Evolutionary conservation across 2,113 vertebrate genomes (phyloP), one percentile per base, ranked within the genome.

Genomic region (Otis tarda): DNA sequence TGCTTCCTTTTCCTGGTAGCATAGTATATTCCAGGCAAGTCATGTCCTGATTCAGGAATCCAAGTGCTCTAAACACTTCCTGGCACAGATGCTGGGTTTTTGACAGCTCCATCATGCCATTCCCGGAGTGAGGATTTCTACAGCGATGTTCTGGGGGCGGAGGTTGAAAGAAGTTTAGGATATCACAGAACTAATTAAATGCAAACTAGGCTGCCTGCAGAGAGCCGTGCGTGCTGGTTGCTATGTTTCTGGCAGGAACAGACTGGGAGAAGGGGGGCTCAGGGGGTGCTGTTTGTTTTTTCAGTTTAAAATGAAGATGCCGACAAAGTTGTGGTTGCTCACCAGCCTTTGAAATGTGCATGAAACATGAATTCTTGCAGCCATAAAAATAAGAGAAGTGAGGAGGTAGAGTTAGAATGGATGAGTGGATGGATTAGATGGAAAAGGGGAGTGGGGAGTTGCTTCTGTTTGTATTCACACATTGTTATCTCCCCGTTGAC

Each of bases 111-210:
- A 79, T 93, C 95, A 41, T 77, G 59, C 83, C 91, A 95, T 94
- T 97, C 84, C 89, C 68, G 4, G 81, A 97, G 86, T 94, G 91
- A 96, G 95, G 93, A 93, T 95, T 92, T 95, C 93, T 95, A 64
- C 86, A 94, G 75, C 57, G 55, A 89, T 93, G 83, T 90, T 96
- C 87, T 89, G 94, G 96, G 88, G 88, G 91, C 1, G 90, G 95
- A 95, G 90, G 95, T 91, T 95, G 89, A 97, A 95, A 96, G 82
- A 94, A 91, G 93, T 96, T 97, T 95, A 96, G 95, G 93, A 96
- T 94, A 96, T 94, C 94, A 94, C 94, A 97, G 93, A 97, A 92
- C 95, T 97, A 97, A 97, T 97, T 96, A 95, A 96, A 97, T 97
- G 96, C 93, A 97, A 97, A 97, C 94, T 92, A 93, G 91, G 85